Conservation (phyloP, 2,888 invertebrate species). For the Acholoe squamosa region DNA sequence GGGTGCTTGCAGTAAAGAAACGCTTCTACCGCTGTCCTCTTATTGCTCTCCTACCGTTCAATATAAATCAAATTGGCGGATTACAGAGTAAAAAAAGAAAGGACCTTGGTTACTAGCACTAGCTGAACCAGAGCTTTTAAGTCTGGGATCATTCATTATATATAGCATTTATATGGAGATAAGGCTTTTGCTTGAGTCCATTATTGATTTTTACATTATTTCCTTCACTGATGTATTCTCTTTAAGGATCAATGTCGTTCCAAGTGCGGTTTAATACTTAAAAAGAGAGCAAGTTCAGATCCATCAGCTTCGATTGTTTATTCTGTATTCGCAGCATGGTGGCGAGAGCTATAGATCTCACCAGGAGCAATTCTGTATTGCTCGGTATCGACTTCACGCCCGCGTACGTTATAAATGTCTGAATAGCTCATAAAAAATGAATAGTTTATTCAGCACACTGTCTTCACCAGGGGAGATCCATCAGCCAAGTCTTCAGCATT, state of each 20-base stretch:
- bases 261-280: slow-evolving; percentile 55
- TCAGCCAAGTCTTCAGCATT: neutral
- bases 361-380: too few relatives aligned
- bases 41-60: neutral
- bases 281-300: slow-evolving; percentile 24
- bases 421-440: neutral
- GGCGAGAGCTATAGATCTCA: neutral
- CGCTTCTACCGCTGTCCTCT: slow-evolving; percentile 13
- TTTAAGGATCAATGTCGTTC: slow-evolving; percentile 47
- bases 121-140: slow-evolving; percentile 7
- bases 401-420: neutral
- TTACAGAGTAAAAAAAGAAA: neutral
- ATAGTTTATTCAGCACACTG: slow-evolving; percentile 21
- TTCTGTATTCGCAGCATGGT: neutral
- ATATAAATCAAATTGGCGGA: slow-evolving; percentile 51
- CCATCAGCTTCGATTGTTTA: slow-evolving; percentile 28
- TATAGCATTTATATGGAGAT: slow-evolving; percentile 35
- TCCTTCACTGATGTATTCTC: slow-evolving; percentile 54
- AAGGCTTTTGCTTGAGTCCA: slow-evolving; percentile 42
- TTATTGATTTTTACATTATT: slow-evolving; percentile 55
- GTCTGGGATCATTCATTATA: slow-evolving; percentile 48
- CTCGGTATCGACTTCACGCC: neutral
- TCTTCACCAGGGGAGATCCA: slow-evolving; percentile 4
- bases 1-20: slow-evolving; percentile 4
- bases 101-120: slow-evolving; percentile 16